Evolutionary conservation across 2,797 vertebrate species (phyloP).

Genomic region (Eospalax fontanierii): DNA sequence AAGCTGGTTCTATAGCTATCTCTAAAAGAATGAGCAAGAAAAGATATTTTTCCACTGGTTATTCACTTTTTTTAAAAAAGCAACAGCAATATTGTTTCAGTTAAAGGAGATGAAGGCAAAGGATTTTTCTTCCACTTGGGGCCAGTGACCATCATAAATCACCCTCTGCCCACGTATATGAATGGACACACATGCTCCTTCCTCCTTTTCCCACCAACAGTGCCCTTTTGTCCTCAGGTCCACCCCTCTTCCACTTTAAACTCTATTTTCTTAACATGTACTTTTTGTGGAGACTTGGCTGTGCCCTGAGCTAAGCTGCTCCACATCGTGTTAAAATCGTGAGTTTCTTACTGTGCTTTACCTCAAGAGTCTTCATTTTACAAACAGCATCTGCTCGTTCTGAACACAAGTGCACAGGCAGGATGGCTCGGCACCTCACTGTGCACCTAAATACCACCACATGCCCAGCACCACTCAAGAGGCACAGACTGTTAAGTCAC

Average conservation of each 20-base stretch:
- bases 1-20: background rate
- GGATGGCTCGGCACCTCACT: background rate
- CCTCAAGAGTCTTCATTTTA: background rate
- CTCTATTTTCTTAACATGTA: conserved; percentile 21
- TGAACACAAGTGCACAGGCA: background rate
- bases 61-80: background rate
- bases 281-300: too few relatives aligned
- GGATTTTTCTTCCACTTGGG: background rate
- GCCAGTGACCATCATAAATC: background rate
- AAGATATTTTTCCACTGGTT: background rate
- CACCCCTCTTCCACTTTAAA: background rate
- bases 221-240: background rate
- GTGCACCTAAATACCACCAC: background rate
- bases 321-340: too few relatives aligned
- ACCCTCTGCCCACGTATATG: fast-evolving
- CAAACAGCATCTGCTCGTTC: background rate
- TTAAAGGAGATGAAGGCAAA: background rate
- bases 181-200: background rate
- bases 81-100: background rate
- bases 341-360: background rate
- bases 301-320: background rate
- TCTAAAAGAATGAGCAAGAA: background rate
- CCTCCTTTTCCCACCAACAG: background rate
- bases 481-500: background rate
- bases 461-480: too few relatives aligned